These are phyloP conservation scores for Plecturocebus donacophilus DNA, from an alignment of 2,113 vertebrate species.

Conservation along the genomic window DNA sequence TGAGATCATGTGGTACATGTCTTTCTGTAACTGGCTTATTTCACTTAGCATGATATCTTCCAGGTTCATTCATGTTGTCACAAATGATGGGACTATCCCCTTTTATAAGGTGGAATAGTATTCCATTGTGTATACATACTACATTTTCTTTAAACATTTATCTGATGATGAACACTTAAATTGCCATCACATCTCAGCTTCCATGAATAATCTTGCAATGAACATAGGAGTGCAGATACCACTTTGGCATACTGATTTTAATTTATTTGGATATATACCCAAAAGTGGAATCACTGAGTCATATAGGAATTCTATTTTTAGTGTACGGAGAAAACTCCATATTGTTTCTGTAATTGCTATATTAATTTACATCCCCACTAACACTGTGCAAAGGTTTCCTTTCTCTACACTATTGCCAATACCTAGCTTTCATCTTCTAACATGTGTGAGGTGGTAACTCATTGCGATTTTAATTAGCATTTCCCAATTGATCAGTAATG, in stretches of 20 bases:
- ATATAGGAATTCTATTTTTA: background rate
- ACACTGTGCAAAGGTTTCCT: background rate
- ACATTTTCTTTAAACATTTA: background rate
- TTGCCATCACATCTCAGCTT: background rate
- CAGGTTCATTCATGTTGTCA: background rate
- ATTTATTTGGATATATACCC: background rate
- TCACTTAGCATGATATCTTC: background rate
- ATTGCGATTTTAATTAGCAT: background rate
- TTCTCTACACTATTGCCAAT: background rate
- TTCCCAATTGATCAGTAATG: background rate
- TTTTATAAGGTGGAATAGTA: background rate
- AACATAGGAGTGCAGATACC: background rate
- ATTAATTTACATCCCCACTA: background rate
- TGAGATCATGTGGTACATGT: background rate
- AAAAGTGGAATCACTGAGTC: background rate
- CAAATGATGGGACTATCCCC: background rate
- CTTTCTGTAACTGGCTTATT: background rate
- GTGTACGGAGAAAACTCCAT: background rate
- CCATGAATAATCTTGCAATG: background rate
- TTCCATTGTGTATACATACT: background rate
- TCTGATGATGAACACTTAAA: background rate
- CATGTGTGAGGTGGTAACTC: background rate
- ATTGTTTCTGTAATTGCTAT: background rate
- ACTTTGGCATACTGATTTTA: background rate
- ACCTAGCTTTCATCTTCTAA: background rate